phyloP scores from a whole-genome alignment of 2,113 vertebrate species.

The Collichthys lucidus region DNA sequence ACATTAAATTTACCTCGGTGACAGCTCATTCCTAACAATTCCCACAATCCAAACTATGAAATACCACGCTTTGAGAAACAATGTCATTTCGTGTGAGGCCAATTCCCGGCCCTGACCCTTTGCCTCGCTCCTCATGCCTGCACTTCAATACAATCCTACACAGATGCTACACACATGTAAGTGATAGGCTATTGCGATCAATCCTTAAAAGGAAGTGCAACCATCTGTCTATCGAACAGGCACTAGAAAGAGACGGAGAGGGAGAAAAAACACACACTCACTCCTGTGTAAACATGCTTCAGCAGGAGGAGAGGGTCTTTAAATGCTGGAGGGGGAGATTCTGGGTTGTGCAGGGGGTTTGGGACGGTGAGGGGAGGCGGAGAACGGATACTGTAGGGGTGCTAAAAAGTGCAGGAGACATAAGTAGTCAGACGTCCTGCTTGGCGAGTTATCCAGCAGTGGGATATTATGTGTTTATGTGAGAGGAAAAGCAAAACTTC shows the following conservation, averaged over 20 bases:
- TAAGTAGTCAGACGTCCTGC: constrained; percentile 41
- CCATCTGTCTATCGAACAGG: constrained; percentile 75
- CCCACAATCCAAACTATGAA: constrained; percentile 66
- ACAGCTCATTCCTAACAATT: constrained; percentile 69
- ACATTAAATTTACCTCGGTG: constrained; percentile 59
- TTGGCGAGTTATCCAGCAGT: constrained; percentile 25
- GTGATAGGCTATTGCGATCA: constrained; percentile 69
- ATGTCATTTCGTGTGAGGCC: constrained; percentile 37
- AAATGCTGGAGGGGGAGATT: constrained; percentile 49
- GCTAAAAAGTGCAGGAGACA: constrained; percentile 43
- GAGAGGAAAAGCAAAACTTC: constrained; percentile 34
- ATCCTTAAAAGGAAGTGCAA: constrained; percentile 84
- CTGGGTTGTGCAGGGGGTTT: constrained; percentile 34
- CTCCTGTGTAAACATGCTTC: constrained; percentile 81
- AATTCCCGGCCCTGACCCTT: constrained; percentile 53
- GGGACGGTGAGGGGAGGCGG: not conserved
- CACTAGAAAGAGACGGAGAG: constrained; percentile 70
- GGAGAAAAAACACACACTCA: constrained; percentile 77
- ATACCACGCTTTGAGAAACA: constrained; percentile 46
- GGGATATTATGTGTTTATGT: constrained; percentile 56
- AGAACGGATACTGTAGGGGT: constrained; percentile 27
- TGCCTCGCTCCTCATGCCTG: constrained; percentile 35
- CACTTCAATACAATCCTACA: constrained; percentile 53
- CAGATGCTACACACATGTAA: constrained; percentile 75
- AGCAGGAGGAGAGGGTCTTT: constrained; percentile 70